Conservation (phyloP, 2,888 invertebrate species). For the Melanophora roralis region DNA sequence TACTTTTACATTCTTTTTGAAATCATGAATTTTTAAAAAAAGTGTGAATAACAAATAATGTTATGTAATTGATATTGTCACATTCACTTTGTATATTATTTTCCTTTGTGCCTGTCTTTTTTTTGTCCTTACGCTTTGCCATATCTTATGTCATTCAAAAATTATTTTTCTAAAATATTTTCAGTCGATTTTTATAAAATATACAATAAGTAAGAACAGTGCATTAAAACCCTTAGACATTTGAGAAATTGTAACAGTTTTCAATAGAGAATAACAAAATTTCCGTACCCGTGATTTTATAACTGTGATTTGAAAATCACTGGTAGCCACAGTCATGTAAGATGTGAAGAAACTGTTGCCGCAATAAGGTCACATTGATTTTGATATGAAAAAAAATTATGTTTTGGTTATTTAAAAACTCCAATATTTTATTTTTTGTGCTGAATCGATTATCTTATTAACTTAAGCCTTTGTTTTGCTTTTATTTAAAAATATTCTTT, state of each 20-base stretch:
- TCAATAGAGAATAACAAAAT: too few species aligned
- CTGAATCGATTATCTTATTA: too few species aligned
- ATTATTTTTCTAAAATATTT: constrained; percentile 15
- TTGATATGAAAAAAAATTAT: too few species aligned
- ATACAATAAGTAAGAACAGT: constrained; percentile 36
- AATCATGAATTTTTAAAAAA: constrained; percentile 22
- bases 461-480: too few species aligned
- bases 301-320: too few species aligned
- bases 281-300: too few species aligned
- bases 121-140: background rate
- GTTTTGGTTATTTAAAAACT: too few species aligned
- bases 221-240: constrained; percentile 46
- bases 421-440: too few species aligned
- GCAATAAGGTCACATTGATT: too few species aligned
- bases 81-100: constrained; percentile 38
- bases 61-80: constrained; percentile 52
- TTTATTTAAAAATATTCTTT: too few species aligned
- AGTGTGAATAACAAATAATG: constrained; percentile 47
- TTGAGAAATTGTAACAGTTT: constrained; percentile 31
- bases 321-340: too few species aligned
- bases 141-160: constrained; percentile 5
- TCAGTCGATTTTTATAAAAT: constrained; percentile 23
- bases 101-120: background rate
- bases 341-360: too few species aligned
- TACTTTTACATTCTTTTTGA: background rate